A percentile compares a stretch with the other conserved stretches of the same genome.
phyloP scores from a whole-genome alignment of 2,888 invertebrate species.

The Anaspis maculata region DNA sequence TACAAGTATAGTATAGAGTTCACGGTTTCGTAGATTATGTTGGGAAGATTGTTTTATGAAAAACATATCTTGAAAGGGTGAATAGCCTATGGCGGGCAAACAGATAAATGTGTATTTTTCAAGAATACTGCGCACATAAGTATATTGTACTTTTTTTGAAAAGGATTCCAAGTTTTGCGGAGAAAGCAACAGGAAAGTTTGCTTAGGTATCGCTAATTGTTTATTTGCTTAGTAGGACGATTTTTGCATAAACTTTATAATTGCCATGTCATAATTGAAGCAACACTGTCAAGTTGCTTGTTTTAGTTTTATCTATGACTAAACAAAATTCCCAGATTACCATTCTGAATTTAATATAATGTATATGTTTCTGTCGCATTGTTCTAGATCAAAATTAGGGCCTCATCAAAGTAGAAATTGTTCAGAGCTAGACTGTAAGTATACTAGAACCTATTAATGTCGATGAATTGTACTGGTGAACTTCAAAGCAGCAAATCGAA shows the following conservation, averaged over 20 bases:
- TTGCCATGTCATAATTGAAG: not conserved
- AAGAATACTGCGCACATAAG: too few relatives aligned
- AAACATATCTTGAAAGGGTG: not conserved
- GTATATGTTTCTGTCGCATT: not conserved
- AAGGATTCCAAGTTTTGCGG: too few relatives aligned
- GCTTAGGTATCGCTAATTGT: conserved; percentile 24
- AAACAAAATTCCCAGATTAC: not conserved
- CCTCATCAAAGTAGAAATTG: too few relatives aligned
- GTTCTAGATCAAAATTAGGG: too few relatives aligned
- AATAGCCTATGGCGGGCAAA: too few relatives aligned
- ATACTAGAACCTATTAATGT: too few relatives aligned
- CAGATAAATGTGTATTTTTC: too few relatives aligned
- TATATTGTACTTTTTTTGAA: too few relatives aligned
- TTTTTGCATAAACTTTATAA: conserved; percentile 9
- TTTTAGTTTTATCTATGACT: not conserved
- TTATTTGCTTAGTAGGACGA: conserved; percentile 13
- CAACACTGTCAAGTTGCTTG: not conserved
- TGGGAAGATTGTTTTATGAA: conserved; percentile 18
- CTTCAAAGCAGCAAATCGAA: too few relatives aligned
- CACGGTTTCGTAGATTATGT: conserved; percentile 22
- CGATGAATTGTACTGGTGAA: too few relatives aligned
- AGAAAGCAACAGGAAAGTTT: conserved; percentile 26
- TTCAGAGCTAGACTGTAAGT: too few relatives aligned
- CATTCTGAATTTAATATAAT: not conserved
- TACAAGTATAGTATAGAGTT: conserved; percentile 25